These are phyloP conservation scores for Barnardius zonarius DNA, from an alignment of 2,113 vertebrate species.

Conservation along the genomic window DNA sequence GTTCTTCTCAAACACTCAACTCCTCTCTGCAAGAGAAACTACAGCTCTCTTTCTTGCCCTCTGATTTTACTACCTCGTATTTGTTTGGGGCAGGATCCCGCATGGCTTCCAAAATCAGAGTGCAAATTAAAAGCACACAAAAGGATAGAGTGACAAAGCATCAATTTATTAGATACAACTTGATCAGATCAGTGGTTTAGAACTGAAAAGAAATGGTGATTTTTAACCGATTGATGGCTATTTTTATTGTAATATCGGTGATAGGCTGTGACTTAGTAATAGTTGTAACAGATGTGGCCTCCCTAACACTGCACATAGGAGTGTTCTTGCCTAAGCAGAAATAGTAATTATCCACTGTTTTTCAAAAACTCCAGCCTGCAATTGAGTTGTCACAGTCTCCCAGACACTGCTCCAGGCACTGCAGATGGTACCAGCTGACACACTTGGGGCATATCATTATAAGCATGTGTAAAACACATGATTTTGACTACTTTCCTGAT, in stretches of 20 bases:
- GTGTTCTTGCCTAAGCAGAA: slow-evolving; percentile 43
- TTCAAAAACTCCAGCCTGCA: slow-evolving; percentile 68
- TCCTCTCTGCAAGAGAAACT: neutral
- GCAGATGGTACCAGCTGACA: slow-evolving; percentile 77
- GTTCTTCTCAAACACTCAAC: neutral
- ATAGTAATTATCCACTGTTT: slow-evolving; percentile 68
- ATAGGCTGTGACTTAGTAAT: slow-evolving; percentile 54
- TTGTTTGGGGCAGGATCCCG: neutral
- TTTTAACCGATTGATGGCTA: slow-evolving; percentile 65
- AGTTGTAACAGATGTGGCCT: slow-evolving; percentile 73
- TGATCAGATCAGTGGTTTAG: slow-evolving; percentile 4
- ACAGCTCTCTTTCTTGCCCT: neutral
- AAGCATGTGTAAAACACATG: slow-evolving; percentile 70
- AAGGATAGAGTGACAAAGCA: neutral
- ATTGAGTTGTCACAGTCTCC: slow-evolving; percentile 75
- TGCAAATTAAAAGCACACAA: neutral
- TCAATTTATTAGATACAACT: slow-evolving; percentile 3
- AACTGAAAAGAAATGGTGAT: slow-evolving; percentile 47
- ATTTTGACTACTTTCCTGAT: slow-evolving; percentile 42
- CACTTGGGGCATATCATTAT: slow-evolving; percentile 51
- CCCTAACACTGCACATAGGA: slow-evolving; percentile 7
- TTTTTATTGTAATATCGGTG: slow-evolving; percentile 67
- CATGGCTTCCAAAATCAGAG: neutral
- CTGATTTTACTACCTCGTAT: neutral
- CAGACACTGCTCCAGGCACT: slow-evolving; percentile 71